Evolutionary conservation across 2,888 invertebrate species (phyloP).

Genomic region (Laothoe populi): DNA sequence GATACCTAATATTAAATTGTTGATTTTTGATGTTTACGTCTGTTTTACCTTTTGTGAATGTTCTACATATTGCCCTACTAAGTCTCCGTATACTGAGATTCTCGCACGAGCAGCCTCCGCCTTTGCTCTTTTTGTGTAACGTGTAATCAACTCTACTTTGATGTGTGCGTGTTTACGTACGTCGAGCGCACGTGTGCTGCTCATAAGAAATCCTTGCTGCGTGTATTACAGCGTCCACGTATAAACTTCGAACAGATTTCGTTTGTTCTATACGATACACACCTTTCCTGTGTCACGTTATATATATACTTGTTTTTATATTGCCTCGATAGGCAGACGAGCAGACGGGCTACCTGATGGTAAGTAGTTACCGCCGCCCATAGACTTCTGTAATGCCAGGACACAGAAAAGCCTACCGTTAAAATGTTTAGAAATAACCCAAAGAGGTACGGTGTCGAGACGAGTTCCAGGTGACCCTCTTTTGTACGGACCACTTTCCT

Average conservation of each 20-base stretch:
- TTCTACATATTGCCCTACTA: conserved; percentile 1
- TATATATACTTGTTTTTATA: no score
- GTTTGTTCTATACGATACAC: conserved; percentile 36
- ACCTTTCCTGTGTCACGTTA: not conserved
- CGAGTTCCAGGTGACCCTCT: conserved; percentile 13
- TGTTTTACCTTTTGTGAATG: no score
- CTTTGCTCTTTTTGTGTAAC: conserved; percentile 80
- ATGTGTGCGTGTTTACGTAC: conserved; percentile 57
- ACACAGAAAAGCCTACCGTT: no score
- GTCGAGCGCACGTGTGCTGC: conserved; percentile 56
- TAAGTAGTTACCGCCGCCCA: no score
- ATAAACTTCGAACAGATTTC: conserved; percentile 44
- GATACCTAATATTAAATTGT: not conserved
- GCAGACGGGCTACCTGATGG: no score
- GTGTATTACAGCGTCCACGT: conserved; percentile 32
- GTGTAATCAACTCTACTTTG: conserved; percentile 62
- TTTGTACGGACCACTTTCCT: conserved; percentile 11
- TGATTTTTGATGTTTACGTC: no score
- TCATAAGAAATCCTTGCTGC: conserved; percentile 28
- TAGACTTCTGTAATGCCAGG: no score
- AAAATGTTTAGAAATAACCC: conserved; percentile 25
- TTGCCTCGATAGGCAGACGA: no score
- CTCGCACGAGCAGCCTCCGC: conserved; percentile 80
- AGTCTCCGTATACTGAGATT: conserved; percentile 28
- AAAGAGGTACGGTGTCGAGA: conserved; percentile 13